These are phyloP conservation scores for Subacronicta megacephala DNA, from an alignment of 2,888 invertebrate genomes.

Conservation along the genomic window DNA sequence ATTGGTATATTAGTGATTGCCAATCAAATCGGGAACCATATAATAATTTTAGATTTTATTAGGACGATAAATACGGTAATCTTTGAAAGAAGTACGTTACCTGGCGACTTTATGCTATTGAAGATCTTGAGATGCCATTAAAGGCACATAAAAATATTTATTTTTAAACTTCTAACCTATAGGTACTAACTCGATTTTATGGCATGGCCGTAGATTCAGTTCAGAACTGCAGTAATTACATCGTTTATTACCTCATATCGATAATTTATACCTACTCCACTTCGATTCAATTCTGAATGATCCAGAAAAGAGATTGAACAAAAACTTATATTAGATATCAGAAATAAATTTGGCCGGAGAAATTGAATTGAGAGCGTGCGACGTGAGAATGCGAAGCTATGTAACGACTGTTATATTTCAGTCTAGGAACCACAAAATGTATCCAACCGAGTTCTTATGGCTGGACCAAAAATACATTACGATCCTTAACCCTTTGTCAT, in stretches of 20 bases:
- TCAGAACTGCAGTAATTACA: constrained; percentile 7
- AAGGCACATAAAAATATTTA: constrained; percentile 14
- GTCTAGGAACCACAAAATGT: constrained; percentile 29
- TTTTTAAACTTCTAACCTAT: constrained; percentile 11
- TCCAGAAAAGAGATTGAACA: constrained; percentile 5
- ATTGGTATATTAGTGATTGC: too few relatives aligned
- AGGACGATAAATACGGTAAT: too few relatives aligned
- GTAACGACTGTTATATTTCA: constrained; percentile 61
- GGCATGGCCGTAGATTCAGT: not conserved
- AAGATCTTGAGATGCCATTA: not conserved
- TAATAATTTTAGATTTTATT: too few relatives aligned
- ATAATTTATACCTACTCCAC: not conserved
- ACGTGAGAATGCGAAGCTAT: constrained; percentile 55
- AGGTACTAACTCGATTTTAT: constrained; percentile 6
- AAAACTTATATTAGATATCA: constrained; percentile 28
- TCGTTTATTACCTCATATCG: constrained; percentile 3
- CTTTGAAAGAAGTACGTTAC: too few relatives aligned
- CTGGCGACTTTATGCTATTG: not conserved
- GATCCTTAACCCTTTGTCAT: constrained; percentile 37
- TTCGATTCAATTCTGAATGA: constrained; percentile 3
- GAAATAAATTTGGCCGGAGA: constrained; percentile 34
- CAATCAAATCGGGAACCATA: too few relatives aligned
- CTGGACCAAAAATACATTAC: constrained; percentile 57
- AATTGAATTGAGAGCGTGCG: constrained; percentile 55
- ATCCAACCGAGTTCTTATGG: constrained; percentile 34